phyloP scores from a whole-genome alignment of 1,140 invertebrate genomes.

The Brachionus sp. region DNA sequence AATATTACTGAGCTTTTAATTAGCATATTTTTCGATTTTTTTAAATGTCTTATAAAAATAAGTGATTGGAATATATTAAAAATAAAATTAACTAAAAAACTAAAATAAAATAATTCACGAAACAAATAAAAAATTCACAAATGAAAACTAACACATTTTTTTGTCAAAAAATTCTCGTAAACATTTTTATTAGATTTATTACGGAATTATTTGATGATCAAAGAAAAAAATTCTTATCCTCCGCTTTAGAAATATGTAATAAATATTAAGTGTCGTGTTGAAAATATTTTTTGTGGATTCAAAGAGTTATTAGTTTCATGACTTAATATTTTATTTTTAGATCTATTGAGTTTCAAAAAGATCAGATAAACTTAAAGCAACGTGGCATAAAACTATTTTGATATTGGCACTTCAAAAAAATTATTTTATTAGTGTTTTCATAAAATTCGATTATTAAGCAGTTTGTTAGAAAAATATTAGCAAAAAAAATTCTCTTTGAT shows the following conservation, averaged over 20 bases:
- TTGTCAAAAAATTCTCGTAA: not conserved
- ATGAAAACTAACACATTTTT: not conserved
- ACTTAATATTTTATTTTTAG: not conserved
- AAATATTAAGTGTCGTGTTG: not conserved
- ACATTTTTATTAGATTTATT: not conserved
- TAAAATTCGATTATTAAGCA: not conserved
- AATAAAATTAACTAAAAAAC: not conserved
- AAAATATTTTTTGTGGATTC: not conserved
- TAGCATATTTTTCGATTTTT: too few relatives aligned
- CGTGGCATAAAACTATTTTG: not conserved
- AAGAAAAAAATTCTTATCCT: not conserved
- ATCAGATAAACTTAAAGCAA: not conserved
- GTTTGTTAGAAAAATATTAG: not conserved
- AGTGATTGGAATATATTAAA: not conserved
- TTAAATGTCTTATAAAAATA: too few relatives aligned
- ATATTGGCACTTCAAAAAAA: not conserved
- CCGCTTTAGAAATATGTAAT: not conserved
- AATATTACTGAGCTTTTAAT: too few relatives aligned
- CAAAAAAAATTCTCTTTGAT: not conserved
- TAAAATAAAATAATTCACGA: not conserved
- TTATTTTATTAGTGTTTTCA: not conserved
- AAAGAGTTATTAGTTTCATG: not conserved
- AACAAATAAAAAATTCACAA: not conserved
- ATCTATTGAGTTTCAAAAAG: not conserved
- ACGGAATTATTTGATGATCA: not conserved